Conservation (phyloP, 2,888 invertebrate species). For the Drosophila aldrichi region DNA sequence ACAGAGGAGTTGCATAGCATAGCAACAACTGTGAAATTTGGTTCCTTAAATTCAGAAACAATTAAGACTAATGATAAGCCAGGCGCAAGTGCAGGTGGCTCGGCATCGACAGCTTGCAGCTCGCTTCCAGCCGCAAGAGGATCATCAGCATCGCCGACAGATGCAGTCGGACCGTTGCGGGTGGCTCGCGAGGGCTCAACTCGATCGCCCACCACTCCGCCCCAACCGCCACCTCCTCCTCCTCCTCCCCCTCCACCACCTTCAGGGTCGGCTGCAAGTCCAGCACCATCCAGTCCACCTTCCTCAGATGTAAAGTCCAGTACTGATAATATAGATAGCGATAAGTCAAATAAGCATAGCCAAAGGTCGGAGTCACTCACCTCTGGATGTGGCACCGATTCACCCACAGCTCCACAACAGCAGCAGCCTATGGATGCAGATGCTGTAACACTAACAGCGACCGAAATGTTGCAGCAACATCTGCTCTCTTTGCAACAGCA, state of each 20-base stretch:
- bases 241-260: conserved; percentile 11
- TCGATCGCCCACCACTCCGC: not conserved
- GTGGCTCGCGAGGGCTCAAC: too few relatives aligned
- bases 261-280: conserved; percentile 3
- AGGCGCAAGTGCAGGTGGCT: conserved; percentile 14
- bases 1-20: conserved; percentile 24
- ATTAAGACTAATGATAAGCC: conserved; percentile 79
- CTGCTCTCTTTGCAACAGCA: conserved; percentile 43
- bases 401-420: conserved; percentile 36
- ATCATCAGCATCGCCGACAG: conserved; percentile 38
- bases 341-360: conserved; percentile 62
- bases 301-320: conserved; percentile 52
- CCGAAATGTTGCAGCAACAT: conserved; percentile 60
- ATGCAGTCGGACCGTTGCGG: conserved; percentile 18
- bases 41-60: conserved; percentile 82
- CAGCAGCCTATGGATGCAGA: conserved; percentile 35
- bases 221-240: conserved; percentile 3
- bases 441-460: conserved; percentile 25
- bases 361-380: conserved; percentile 33
- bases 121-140: conserved; percentile 37
- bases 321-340: conserved; percentile 83
- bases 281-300: conserved; percentile 12
- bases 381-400: conserved; percentile 15
- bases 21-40: conserved; percentile 60
- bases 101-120: conserved; percentile 6